phyloP scores from a whole-genome alignment of 2,888 invertebrate genomes.

The Onchidella celtica region DNA sequence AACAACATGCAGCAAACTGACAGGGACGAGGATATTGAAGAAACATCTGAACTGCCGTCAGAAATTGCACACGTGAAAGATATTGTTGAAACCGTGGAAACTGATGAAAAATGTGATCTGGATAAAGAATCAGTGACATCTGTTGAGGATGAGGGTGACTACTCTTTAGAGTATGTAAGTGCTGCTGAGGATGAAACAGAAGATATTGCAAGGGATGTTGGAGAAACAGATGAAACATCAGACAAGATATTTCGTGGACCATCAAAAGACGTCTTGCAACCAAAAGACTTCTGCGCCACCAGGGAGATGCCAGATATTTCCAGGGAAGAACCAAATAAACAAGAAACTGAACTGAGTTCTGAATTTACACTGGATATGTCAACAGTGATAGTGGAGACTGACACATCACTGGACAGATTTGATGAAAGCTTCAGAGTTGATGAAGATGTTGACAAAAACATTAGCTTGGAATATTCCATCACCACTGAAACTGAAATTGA shows the following conservation, averaged over 20 bases:
- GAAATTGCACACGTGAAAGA: no score
- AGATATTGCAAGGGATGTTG: slow-evolving; percentile 4
- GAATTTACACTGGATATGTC: slow-evolving; percentile 21
- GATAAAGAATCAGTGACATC: no score
- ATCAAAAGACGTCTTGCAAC: no score
- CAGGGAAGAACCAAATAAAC: slow-evolving; percentile 13
- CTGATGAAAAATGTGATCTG: no score
- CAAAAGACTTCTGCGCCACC: no score
- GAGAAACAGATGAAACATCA: no score
- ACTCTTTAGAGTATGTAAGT: background rate
- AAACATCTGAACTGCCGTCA: background rate
- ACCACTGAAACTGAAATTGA: background rate
- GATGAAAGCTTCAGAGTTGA: background rate
- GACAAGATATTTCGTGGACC: no score
- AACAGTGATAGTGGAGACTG: slow-evolving; percentile 21
- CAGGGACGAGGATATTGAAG: background rate
- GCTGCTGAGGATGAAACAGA: background rate
- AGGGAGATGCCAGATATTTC: slow-evolving; percentile 26
- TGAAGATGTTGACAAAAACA: slow-evolving; percentile 9
- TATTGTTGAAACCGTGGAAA: no score
- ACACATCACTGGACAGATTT: background rate
- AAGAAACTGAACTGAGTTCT: slow-evolving; percentile 5
- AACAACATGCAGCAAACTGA: background rate
- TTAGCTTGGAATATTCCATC: background rate
- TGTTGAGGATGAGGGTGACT: background rate